These are phyloP conservation scores for Corythoichthys haematopterus DNA, from an alignment of 2,113 vertebrate genomes.

Conservation along the genomic window DNA sequence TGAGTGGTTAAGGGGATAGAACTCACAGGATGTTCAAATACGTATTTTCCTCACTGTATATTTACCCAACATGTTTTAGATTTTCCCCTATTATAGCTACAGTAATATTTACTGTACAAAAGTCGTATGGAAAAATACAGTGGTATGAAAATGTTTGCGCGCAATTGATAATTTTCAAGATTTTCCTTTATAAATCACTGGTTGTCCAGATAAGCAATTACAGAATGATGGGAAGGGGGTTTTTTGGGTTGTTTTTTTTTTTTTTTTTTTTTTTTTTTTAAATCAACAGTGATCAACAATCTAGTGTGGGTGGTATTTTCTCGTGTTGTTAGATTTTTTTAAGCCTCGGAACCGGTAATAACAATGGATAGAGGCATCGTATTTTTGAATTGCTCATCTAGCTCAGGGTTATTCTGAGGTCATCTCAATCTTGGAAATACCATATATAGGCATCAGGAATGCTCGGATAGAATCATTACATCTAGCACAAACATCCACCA, in stretches of 20 bases:
- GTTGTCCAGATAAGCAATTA: too few species aligned
- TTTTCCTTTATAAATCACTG: too few species aligned
- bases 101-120: too few species aligned
- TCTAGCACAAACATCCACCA: neutral
- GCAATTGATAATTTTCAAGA: too few species aligned
- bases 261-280: neutral
- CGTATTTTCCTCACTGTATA: too few species aligned
- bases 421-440: neutral
- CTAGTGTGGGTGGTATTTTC: neutral
- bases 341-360: neutral
- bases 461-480: neutral
- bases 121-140: too few species aligned
- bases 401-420: neutral
- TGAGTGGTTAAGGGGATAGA: too few species aligned
- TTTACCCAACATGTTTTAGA: too few species aligned
- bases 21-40: too few species aligned
- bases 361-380: neutral
- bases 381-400: neutral
- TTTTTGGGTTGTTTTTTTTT: too few species aligned
- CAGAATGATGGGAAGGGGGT: neutral
- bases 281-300: neutral
- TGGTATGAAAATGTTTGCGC: too few species aligned
- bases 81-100: too few species aligned
- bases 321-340: neutral
- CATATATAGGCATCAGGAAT: neutral